These are phyloP conservation scores for Lepidothrix coronata DNA, from an alignment of 2,113 vertebrate species.

Conservation along the genomic window DNA sequence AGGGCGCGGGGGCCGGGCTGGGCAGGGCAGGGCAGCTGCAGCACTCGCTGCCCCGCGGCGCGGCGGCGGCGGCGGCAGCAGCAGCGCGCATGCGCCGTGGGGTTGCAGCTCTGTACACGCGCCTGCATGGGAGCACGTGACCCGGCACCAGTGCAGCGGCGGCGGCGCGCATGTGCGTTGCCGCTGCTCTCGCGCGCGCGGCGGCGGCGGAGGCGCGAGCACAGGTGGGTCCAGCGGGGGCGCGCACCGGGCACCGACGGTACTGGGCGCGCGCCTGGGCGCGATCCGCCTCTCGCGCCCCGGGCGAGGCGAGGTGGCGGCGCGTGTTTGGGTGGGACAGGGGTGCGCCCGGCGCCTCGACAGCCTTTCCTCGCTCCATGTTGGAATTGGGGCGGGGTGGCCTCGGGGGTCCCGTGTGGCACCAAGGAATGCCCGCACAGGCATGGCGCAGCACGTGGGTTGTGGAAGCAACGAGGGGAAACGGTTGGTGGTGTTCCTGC, in stretches of 20 bases:
- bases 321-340: background rate
- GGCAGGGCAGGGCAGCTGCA: background rate
- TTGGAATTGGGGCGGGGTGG: accelerated
- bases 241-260: background rate
- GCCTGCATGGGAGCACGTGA: constrained; percentile 80
- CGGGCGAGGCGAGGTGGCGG: background rate
- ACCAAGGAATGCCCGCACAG: background rate
- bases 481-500: background rate
- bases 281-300: background rate
- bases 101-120: background rate
- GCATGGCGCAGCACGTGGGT: accelerated
- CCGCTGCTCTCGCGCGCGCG: background rate
- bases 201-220: background rate
- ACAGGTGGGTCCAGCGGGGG: background rate
- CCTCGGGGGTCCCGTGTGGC: background rate
- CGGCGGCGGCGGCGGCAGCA: background rate
- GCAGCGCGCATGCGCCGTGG: background rate
- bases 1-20: too few species aligned
- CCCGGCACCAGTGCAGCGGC: constrained; percentile 71
- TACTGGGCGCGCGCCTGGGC: background rate
- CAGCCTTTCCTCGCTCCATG: accelerated
- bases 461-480: too few species aligned
- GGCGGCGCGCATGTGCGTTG: constrained; percentile 70
- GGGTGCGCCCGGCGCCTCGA: background rate
- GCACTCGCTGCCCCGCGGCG: background rate